Conservation (phyloP, 2,113 vertebrate species). For the Loxodonta africana region DNA sequence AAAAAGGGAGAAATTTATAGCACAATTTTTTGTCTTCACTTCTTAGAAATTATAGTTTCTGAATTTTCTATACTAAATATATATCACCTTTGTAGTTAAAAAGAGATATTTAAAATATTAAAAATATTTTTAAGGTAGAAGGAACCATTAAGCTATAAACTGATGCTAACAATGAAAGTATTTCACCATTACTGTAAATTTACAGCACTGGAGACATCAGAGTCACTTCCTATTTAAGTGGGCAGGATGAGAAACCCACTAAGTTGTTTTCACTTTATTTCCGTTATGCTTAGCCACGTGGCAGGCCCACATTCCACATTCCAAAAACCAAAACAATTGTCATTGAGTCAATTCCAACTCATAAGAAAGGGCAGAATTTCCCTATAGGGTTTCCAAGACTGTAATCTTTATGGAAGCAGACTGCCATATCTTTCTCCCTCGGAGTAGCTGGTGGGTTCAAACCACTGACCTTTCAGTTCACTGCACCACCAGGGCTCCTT, state of each 20-base stretch:
- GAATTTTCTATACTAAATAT: background rate
- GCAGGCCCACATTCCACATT: background rate
- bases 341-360: background rate
- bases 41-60: background rate
- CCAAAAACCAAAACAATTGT: background rate
- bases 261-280: background rate
- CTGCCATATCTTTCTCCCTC: background rate
- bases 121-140: background rate
- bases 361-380: too few species aligned
- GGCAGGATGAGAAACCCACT: background rate
- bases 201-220: background rate
- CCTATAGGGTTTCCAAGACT: background rate
- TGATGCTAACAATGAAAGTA: background rate
- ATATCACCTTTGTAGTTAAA: background rate
- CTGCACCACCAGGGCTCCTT: background rate
- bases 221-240: background rate
- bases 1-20: background rate
- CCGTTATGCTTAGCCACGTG: background rate
- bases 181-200: background rate
- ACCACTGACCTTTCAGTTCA: background rate
- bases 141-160: background rate
- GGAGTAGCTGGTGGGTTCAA: background rate
- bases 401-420: background rate
- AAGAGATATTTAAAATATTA: background rate
- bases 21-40: background rate